Evolutionary conservation across 2,113 vertebrate species (phyloP), one percentile per base, ranked within the genome.

Genomic region (Choloepus hoffmanni): DNA sequence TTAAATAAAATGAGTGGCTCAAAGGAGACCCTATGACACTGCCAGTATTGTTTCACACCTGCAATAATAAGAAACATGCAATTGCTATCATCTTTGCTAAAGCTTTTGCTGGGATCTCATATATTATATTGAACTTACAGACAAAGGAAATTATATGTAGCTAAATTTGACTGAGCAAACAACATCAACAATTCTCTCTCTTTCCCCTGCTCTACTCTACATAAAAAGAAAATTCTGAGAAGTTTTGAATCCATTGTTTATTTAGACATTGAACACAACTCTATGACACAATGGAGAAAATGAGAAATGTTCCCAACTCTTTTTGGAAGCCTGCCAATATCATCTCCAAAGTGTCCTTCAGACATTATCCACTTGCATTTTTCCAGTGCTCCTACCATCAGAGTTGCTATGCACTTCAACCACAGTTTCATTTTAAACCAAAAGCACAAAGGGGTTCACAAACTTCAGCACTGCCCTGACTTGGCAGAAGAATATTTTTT

Each of bases 111-210:
- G 19, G 19, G 24, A 58, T 81, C 36, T 94, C 84, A 13, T 30
- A 70, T 81, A 50, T 65, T 74, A n/a, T 28, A n/a, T 21, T 79
- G 53, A 93, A 84, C 23, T 79, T 73, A 79, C 1, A 74, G 24
- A 91, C 62, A 65, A 95, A 93, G 33, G 55, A 96, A 96, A 95
- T 88, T 67, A 94, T 65, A 86, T 4, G 13, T 18, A 86, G 68
- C 62, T 79, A 62, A 72, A 85, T 90, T 50, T 43, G 45, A 89
- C 30, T 79, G 15, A 6, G 12, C 58, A 81, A 93, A 33, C 11
- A 93, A 33, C 11, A 36, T 36, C 53, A 92, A 18, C 14, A 87
- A 21, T 74, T 92, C 14, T 94, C 6, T 89, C 58, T 45, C 84
- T 87, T 53, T 60, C 30, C 19, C 19, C 33, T 86, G 1, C 33